phyloP scores from a whole-genome alignment of 2,888 invertebrate genomes.

The Scotopteryx bipunctaria region DNA sequence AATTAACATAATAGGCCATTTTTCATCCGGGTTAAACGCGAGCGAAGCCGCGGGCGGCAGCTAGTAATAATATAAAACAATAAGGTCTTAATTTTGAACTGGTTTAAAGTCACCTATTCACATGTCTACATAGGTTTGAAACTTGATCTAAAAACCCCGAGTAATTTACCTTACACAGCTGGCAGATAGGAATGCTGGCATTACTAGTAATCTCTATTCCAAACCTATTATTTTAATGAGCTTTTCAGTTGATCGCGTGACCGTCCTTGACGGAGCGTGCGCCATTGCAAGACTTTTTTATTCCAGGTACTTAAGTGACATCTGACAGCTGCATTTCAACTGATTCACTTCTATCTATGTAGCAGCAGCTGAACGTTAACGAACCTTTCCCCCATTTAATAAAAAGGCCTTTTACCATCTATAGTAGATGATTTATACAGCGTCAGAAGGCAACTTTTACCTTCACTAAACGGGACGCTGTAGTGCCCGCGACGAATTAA shows the following conservation, averaged over 20 bases:
- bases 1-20: no score
- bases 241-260: constrained; percentile 63
- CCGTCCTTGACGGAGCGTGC: constrained; percentile 70
- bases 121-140: neutral
- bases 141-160: neutral
- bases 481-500: no score
- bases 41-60: no score
- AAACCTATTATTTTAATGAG: constrained; percentile 65
- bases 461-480: no score
- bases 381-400: no score
- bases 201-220: constrained; percentile 65
- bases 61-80: no score
- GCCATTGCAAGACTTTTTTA: constrained; percentile 61
- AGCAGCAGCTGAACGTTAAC: no score
- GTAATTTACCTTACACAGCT: neutral
- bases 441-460: no score
- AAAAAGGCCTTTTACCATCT: no score
- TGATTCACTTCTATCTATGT: neutral
- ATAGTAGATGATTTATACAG: no score
- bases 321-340: constrained; percentile 6
- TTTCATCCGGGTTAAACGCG: no score
- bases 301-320: constrained; percentile 4
- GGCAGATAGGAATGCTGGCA: constrained; percentile 58
- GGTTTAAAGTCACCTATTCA: neutral
- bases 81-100: no score